A percentile compares a stretch with the other conserved stretches of the same genome.
Conservation (phyloP, 2,888 invertebrate species). For the Tiphia femorata region DNA sequence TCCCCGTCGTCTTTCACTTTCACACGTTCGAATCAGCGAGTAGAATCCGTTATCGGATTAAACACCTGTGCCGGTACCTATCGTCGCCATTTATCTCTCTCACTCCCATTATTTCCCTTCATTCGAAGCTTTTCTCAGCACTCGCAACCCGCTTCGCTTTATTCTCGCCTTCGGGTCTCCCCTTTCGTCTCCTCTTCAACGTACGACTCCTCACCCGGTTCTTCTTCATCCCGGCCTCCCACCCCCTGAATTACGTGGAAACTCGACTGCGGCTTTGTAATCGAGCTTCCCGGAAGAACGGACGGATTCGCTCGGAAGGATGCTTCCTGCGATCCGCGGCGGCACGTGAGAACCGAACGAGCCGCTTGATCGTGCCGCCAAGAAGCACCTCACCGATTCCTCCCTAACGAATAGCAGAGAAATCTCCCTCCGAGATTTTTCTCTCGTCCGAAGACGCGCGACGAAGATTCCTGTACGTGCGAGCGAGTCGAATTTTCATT, state of each 20-base stretch:
- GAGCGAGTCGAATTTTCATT: no score
- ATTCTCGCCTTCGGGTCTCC: background rate
- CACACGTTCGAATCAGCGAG: no score
- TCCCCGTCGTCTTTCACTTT: no score
- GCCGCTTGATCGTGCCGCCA: background rate
- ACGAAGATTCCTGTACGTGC: no score
- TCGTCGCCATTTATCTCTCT: constrained; percentile 4
- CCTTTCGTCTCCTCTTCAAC: background rate
- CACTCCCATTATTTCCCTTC: background rate
- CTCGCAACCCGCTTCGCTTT: no score
- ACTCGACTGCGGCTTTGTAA: constrained; percentile 31
- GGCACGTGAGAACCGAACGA: background rate
- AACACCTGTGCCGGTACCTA: no score
- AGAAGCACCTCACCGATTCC: no score
- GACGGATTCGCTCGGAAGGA: constrained; percentile 20
- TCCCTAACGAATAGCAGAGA: background rate
- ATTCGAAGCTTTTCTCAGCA: background rate
- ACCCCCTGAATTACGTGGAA: constrained; percentile 42
- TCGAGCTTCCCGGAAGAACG: constrained; percentile 50
- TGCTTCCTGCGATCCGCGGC: constrained; percentile 20
- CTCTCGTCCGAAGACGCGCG: no score
- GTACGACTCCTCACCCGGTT: background rate
- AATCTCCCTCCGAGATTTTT: no score
- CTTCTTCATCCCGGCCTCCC: background rate
- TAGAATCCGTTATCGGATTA: no score